Evolutionary conservation across 2,888 invertebrate genomes (phyloP).

Genomic region (Parelbella ahira): DNA sequence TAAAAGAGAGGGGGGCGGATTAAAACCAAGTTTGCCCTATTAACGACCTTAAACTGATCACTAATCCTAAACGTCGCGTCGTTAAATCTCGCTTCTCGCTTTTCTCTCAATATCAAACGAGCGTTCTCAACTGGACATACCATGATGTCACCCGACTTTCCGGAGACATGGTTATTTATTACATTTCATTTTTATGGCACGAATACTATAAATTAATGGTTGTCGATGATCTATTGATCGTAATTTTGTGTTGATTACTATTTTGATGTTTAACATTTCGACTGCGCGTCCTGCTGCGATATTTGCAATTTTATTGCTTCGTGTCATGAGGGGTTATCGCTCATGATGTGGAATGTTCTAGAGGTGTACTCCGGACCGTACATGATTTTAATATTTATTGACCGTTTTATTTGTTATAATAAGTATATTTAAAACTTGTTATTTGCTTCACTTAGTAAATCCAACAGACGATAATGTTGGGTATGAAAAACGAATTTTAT

Average conservation of each 20-base stretch:
- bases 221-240: constrained; percentile 33
- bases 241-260: constrained; percentile 27
- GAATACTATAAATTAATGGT: constrained; percentile 31
- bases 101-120: background rate
- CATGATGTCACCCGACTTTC: constrained; percentile 24
- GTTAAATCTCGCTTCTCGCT: background rate
- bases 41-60: too few species aligned
- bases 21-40: too few species aligned
- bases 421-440: too few species aligned
- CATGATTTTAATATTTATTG: too few species aligned
- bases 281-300: constrained; percentile 10
- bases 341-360: too few species aligned
- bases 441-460: too few species aligned
- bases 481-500: too few species aligned
- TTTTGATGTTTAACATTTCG: constrained; percentile 19
- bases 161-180: constrained; percentile 30
- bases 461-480: too few species aligned
- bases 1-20: too few species aligned
- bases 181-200: constrained; percentile 35
- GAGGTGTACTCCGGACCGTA: too few species aligned
- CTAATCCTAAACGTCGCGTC: too few species aligned
- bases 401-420: too few species aligned
- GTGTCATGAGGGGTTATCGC: constrained; percentile 2
- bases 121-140: constrained; percentile 8
- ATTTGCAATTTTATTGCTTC: constrained; percentile 18